A percentile compares a stretch with the other conserved stretches of the same genome.
phyloP scores from a whole-genome alignment of 1,140 invertebrate genomes.

The Heliconius hewitsoni region DNA sequence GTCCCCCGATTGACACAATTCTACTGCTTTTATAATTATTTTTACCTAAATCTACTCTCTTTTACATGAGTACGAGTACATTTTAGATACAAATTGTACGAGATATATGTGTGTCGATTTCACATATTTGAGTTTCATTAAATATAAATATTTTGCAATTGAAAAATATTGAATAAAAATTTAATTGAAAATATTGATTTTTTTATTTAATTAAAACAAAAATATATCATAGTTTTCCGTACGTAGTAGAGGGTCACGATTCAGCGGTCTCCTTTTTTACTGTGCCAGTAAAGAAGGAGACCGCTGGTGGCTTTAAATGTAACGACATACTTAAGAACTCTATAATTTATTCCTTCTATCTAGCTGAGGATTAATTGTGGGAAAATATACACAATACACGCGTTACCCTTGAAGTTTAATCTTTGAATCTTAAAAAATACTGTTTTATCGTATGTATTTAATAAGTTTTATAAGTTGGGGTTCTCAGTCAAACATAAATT shows the following conservation, averaged over 20 bases:
- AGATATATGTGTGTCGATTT: too few species aligned
- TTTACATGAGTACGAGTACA: too few species aligned
- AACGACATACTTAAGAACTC: conserved; percentile 36
- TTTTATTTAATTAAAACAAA: too few species aligned
- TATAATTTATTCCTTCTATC: conserved; percentile 37
- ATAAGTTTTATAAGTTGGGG: neutral
- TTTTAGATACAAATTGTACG: too few species aligned
- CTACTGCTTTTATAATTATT: too few species aligned
- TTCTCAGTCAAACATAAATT: too few species aligned
- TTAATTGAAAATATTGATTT: too few species aligned
- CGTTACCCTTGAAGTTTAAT: conserved; percentile 44
- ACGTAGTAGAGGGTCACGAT: neutral
- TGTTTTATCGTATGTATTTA: neutral
- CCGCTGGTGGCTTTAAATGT: conserved; percentile 18
- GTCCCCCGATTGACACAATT: too few species aligned
- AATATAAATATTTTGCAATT: too few species aligned
- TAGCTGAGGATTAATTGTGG: conserved; percentile 45
- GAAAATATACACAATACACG: conserved; percentile 47
- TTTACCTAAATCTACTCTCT: too few species aligned
- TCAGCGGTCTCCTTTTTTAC: neutral
- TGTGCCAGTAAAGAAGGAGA: conserved; percentile 7
- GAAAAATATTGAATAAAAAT: too few species aligned
- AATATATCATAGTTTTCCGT: neutral
- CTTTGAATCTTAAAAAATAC: conserved; percentile 24
- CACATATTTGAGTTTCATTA: too few species aligned